Conservation (phyloP, 1,140 invertebrate genomes). For the Lucilia cuprina region DNA sequence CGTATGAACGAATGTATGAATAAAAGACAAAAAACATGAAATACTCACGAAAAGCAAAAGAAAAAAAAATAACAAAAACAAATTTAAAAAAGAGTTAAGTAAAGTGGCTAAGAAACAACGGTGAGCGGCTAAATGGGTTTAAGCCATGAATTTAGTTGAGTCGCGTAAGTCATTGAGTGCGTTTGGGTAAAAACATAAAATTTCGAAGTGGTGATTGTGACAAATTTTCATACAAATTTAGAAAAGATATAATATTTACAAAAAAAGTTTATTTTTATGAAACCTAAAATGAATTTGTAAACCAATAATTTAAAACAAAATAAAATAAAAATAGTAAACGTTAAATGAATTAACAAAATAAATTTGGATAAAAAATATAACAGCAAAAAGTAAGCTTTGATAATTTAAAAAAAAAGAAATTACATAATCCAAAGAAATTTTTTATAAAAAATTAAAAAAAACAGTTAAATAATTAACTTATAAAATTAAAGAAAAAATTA, state of each 20-base stretch:
- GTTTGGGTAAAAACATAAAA: neutral
- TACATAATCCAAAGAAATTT: neutral
- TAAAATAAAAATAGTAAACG: neutral
- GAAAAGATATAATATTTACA: neutral
- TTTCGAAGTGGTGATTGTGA: neutral
- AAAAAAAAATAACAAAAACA: neutral
- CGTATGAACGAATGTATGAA: no score
- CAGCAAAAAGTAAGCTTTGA: neutral
- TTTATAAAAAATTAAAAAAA: neutral
- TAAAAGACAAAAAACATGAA: neutral
- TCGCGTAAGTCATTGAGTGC: constrained; percentile 30
- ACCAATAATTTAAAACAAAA: neutral
- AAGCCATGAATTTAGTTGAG: constrained; percentile 19
- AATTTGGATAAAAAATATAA: neutral
- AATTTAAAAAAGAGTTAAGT: constrained; percentile 1
- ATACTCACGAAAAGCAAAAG: neutral
- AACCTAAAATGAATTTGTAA: neutral
- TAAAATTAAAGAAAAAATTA: neutral
- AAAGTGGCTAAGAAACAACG: constrained; percentile 18
- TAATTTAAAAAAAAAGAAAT: neutral
- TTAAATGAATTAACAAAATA: constrained; percentile 5
- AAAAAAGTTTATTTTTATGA: neutral
- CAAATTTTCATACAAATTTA: neutral
- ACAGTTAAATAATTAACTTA: neutral
- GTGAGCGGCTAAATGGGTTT: constrained; percentile 21